Evolutionary conservation across 2,113 vertebrate genomes (phyloP).

Genomic region (Cepphus grylle): DNA sequence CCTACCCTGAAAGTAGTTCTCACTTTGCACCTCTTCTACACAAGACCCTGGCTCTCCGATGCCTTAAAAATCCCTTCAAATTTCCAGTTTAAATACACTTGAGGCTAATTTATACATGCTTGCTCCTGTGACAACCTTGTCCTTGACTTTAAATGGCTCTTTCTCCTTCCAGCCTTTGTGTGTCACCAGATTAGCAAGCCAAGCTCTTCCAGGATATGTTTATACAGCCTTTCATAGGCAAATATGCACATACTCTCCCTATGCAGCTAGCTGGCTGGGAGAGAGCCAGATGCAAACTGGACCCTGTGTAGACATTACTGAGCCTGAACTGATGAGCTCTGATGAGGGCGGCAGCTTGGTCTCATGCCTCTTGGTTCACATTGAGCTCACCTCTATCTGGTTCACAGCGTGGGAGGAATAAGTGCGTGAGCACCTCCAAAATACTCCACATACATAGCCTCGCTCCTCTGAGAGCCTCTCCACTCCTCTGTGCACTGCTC

Average conservation of each 20-base stretch:
- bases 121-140: not conserved
- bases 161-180: not conserved
- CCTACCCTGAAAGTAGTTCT: not conserved
- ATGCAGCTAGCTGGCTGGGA: not conserved
- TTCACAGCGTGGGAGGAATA: not conserved
- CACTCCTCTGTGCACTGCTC: not conserved
- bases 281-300: not conserved
- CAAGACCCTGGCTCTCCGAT: not conserved
- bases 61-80: not conserved
- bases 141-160: not conserved
- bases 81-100: not conserved
- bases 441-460: rapidly evolving
- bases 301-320: not conserved
- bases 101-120: not conserved
- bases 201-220: not conserved
- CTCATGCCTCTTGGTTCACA: not conserved
- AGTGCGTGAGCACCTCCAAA: not conserved
- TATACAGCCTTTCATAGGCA: not conserved
- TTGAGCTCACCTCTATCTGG: not conserved
- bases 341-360: not conserved
- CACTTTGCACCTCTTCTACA: not conserved
- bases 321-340: not conserved
- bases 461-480: not conserved
- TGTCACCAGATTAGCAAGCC: not conserved
- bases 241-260: not conserved